Evolutionary conservation across 2,113 vertebrate genomes (phyloP), one percentile per base, ranked within the genome.

Genomic region (Channa argus): DNA sequence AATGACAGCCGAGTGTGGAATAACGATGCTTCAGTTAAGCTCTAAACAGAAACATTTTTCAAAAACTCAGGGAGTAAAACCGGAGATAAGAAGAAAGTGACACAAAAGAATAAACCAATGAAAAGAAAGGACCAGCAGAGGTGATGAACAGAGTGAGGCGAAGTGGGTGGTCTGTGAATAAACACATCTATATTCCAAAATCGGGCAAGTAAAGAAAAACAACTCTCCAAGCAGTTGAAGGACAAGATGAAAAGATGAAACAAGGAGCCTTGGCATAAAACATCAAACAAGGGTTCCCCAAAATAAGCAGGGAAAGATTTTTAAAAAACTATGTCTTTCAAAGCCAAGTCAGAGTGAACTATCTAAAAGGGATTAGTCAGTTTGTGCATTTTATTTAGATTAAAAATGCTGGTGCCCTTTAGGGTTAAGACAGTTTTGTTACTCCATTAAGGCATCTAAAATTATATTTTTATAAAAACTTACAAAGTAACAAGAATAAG

Each of bases 11-110:
- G 24, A 36, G 50, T 8, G 43, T 76, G 50, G 74, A 73, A 51
- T 69, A 65, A 70, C 81, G 71, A 87, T 41, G 49, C 33, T 80
- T 77, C 4, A 54, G 60, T 71, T 24, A 66, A 56, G 72, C 60
- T 88, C 74, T 36, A 60, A 71, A 62, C 37, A 44, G 73, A 62
- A 49, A 81, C 77, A 86, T 88, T 85, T 73, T 54, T 88, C 83
- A 83, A 13, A 12, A 70, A 74, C 72, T 63, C 50, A 44, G 55
- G 33, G 46, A 55, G 68, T 44, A 50, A 43, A 41, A 76, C 49
- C 69, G 63, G 14, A 49, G 44, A 45, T 66, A 78, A 37, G 59
- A 3, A 60, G 60, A 49, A 71, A 56, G 54, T 11, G 45, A 58
- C 11, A 41, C 15, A 69, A 45, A 70, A 44, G 43, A 53, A 62